phyloP scores from a whole-genome alignment of 2,888 invertebrate species.

The Epirrita christyi region DNA sequence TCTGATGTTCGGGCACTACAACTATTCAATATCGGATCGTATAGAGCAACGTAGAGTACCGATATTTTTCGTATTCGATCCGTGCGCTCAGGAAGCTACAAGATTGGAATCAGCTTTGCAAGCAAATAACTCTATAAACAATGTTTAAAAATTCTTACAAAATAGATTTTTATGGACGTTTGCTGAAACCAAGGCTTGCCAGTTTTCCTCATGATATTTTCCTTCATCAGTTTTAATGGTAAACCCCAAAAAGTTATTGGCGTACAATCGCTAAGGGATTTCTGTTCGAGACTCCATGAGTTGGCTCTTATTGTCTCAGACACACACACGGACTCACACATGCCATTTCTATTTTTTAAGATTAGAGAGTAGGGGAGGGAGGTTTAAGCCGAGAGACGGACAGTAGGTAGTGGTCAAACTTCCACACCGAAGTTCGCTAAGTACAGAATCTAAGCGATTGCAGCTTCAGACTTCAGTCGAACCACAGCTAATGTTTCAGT shows the following conservation, averaged over 20 bases:
- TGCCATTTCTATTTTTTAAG: neutral
- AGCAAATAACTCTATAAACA: slow-evolving; percentile 24
- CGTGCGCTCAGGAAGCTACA: slow-evolving; percentile 23
- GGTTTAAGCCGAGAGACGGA: slow-evolving; percentile 15
- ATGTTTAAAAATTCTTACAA: slow-evolving; percentile 7
- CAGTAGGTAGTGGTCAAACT: slow-evolving; percentile 30
- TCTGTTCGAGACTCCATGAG: neutral
- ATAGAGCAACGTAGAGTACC: neutral
- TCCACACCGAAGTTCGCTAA: slow-evolving; percentile 24
- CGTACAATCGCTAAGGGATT: too few species aligned
- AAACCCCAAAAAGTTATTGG: too few species aligned
- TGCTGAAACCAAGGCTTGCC: neutral
- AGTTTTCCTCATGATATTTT: neutral
- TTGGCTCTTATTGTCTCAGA: neutral
- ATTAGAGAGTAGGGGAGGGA: neutral
- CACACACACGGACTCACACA: neutral
- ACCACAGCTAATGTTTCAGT: slow-evolving; percentile 8
- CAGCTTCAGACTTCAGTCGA: slow-evolving; percentile 2
- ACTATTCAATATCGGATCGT: slow-evolving; percentile 13
- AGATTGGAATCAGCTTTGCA: slow-evolving; percentile 39
- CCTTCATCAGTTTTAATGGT: too few species aligned
- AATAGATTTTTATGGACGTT: neutral
- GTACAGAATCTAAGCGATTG: slow-evolving; percentile 19
- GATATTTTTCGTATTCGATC: slow-evolving; percentile 33
- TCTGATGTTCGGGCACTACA: slow-evolving; percentile 8